Evolutionary conservation across 2,113 vertebrate species (phyloP), one percentile per base, ranked within the genome.

Genomic region (Upupa epops): DNA sequence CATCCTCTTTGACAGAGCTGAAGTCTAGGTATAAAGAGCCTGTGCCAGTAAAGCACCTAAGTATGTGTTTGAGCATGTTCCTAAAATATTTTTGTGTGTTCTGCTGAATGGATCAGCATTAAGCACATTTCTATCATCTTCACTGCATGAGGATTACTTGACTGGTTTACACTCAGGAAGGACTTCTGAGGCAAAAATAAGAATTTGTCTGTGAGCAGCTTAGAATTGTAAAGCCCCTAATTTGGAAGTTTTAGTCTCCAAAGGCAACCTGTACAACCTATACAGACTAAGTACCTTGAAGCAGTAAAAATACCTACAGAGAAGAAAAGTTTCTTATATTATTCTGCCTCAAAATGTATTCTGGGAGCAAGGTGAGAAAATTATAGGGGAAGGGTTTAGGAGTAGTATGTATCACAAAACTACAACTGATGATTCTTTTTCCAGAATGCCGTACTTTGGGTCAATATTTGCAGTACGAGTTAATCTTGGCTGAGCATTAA

Each of bases 381-480:
- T 49, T 31, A 14, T 4, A 65, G 2, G 25, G 3, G 2, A 65
- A 19, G 4, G 51, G 4, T 49, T 82, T 58, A 64, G 22, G 11
- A 71, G 17, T 6, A 20, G 10, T n/a, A 29, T 32, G 34, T 36
- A 45, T 24, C 49, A 68, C 20, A 73, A 40, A 86, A 60, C 10
- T 64, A n/a, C 26, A 34, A 18, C 9, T 56, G 60, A 55, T 42
- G 7, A 46, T 73, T 94, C 9, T 9, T 68, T 66, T 78, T 36
- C 58, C 46, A 68, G 64, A 76, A 49, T 72, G 32, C 40, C 36
- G 58, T 48, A 58, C 8, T 90, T 84, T 86, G 49, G 66, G 76
- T 88, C 90, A 92, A 61, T 94, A 94, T 96, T 94, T 92, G 65
- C 70, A 60, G 46, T 64, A 59, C 25, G 76, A 69, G 80, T 92